These are phyloP conservation scores for Eupithecia exiguata DNA, from an alignment of 2,888 invertebrate species.

Conservation along the genomic window DNA sequence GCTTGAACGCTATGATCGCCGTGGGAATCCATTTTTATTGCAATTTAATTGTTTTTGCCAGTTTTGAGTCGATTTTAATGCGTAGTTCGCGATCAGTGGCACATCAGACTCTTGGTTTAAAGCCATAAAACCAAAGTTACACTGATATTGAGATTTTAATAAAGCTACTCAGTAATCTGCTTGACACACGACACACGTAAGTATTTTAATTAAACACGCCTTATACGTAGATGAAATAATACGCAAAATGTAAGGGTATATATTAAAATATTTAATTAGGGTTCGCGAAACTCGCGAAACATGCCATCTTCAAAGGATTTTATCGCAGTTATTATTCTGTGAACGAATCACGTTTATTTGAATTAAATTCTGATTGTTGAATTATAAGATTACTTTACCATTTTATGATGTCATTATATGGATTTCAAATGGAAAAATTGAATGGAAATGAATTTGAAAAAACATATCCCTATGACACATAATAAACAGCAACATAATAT, in stretches of 20 bases:
- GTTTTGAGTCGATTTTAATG: slow-evolving; percentile 57
- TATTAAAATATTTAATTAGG: slow-evolving; percentile 79
- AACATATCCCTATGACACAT: neutral
- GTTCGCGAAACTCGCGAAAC: slow-evolving; percentile 62
- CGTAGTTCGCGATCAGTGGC: slow-evolving; percentile 56
- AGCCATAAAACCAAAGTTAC: slow-evolving; percentile 13
- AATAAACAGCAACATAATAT: neutral
- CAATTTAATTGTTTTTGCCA: slow-evolving; percentile 73
- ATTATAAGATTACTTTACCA: neutral
- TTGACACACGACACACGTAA: slow-evolving; percentile 36
- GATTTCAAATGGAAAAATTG: neutral
- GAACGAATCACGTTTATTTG: slow-evolving; percentile 55
- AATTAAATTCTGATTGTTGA: slow-evolving; percentile 16
- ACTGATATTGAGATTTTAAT: slow-evolving; percentile 32
- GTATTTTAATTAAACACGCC: slow-evolving; percentile 60
- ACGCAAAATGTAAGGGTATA: slow-evolving; percentile 67
- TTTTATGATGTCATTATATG: neutral
- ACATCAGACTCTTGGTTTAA: slow-evolving; percentile 29
- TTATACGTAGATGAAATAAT: slow-evolving; percentile 56
- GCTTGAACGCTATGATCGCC: slow-evolving; percentile 70
- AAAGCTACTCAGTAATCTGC: slow-evolving; percentile 45
- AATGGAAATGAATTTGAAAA: neutral
- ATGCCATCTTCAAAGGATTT: slow-evolving; percentile 63
- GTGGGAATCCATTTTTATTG: slow-evolving; percentile 76
- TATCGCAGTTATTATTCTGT: slow-evolving; percentile 63